Evolutionary conservation across 1,140 invertebrate genomes (phyloP).

Genomic region (Cephus cinctus): DNA sequence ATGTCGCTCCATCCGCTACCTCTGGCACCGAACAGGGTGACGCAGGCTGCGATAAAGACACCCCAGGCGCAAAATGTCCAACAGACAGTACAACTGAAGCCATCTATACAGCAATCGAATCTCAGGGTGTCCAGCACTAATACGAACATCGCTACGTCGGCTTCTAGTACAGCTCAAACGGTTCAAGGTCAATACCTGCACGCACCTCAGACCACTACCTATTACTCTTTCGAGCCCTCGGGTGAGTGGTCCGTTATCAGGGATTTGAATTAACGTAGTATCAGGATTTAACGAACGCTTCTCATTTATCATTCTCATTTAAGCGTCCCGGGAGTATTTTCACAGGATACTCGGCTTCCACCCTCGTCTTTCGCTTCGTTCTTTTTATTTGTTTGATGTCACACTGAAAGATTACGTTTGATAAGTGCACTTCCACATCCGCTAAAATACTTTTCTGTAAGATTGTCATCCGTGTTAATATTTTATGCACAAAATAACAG

Average conservation of each 20-base stretch:
- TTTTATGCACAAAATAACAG: too few relatives aligned
- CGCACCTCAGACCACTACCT: slow-evolving; percentile 42
- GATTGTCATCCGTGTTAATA: too few relatives aligned
- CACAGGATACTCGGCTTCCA: too few relatives aligned
- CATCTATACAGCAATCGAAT: slow-evolving; percentile 26
- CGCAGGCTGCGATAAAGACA: slow-evolving; percentile 38
- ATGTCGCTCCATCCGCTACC: slow-evolving; percentile 51
- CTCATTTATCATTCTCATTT: too few relatives aligned
- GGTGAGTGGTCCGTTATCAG: slow-evolving; percentile 27
- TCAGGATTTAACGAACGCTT: too few relatives aligned
- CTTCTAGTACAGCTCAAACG: slow-evolving; percentile 29
- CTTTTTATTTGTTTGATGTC: too few relatives aligned
- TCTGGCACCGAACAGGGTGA: slow-evolving; percentile 37
- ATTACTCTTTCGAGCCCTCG: slow-evolving; percentile 45
- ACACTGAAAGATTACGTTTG: too few relatives aligned
- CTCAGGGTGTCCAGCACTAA: slow-evolving; percentile 17
- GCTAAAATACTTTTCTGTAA: too few relatives aligned
- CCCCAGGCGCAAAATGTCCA: slow-evolving; percentile 35
- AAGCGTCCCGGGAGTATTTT: too few relatives aligned
- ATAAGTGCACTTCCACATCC: too few relatives aligned
- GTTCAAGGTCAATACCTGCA: slow-evolving; percentile 44
- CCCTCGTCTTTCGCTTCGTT: too few relatives aligned
- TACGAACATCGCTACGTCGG: slow-evolving; percentile 24
- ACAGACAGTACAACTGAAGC: slow-evolving; percentile 33
- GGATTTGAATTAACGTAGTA: too few relatives aligned